Conservation (phyloP, 2,113 vertebrate genomes). For the Cercopithecus mona region DNA sequence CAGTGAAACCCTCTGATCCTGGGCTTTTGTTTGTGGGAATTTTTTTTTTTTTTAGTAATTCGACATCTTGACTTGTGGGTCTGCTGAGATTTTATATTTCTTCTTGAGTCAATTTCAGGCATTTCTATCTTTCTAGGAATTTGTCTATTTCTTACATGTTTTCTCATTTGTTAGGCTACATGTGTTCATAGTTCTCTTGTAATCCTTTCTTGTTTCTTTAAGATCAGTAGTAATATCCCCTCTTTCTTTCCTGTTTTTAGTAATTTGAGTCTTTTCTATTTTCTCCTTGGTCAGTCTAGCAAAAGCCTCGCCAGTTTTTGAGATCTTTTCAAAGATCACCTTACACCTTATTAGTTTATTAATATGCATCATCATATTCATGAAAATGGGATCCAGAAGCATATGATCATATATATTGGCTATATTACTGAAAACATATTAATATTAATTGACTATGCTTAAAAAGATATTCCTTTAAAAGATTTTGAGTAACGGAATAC, state of each 20-base stretch:
- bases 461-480: neutral
- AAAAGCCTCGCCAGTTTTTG: neutral
- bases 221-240: neutral
- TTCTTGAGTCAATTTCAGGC: neutral
- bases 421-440: neutral
- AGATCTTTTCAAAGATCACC: neutral
- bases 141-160: neutral
- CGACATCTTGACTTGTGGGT: neutral
- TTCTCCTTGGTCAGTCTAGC: neutral
- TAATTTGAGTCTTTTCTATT: neutral
- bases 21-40: neutral
- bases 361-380: neutral
- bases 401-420: neutral
- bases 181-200: neutral
- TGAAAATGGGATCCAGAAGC: neutral
- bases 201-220: neutral
- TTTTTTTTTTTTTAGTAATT: neutral
- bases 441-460: neutral
- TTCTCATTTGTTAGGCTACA: neutral
- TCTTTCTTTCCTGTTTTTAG: neutral
- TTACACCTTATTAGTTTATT: neutral
- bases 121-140: neutral
- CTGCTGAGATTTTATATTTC: neutral
- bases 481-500: neutral
- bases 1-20: neutral